Conservation (phyloP, 2,888 invertebrate genomes). For the Xestoiulus laeticollis region DNA sequence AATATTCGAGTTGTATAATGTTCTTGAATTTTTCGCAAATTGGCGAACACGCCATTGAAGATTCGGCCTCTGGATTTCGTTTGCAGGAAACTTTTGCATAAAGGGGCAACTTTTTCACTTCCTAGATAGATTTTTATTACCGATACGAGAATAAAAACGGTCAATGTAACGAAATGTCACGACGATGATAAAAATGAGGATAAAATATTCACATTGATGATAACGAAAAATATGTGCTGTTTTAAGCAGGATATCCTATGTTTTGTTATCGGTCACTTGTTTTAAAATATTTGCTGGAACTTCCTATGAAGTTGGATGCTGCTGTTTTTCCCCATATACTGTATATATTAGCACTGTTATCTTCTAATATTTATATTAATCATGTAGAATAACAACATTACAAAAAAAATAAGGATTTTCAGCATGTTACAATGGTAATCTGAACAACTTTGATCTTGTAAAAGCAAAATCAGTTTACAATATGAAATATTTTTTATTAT, state of each 20-base stretch:
- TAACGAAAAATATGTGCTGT: not conserved
- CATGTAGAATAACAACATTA: too few relatives aligned
- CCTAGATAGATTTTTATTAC: not conserved
- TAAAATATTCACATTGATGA: not conserved
- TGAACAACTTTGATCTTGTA: too few relatives aligned
- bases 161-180: not conserved
- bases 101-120: not conserved
- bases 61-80: not conserved
- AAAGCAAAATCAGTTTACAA: too few relatives aligned
- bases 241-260: not conserved
- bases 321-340: not conserved
- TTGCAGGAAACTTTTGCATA: not conserved
- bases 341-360: too few relatives aligned
- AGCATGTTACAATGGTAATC: too few relatives aligned
- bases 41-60: not conserved
- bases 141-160: not conserved
- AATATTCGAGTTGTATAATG: constrained; percentile 45
- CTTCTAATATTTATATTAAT: too few relatives aligned
- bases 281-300: not conserved
- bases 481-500: too few relatives aligned
- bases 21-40: not conserved
- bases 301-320: not conserved
- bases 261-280: not conserved
- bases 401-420: too few relatives aligned
- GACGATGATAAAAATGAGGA: not conserved